Evolutionary conservation across 1,140 invertebrate species (phyloP).

Genomic region (Babylonia areolata): DNA sequence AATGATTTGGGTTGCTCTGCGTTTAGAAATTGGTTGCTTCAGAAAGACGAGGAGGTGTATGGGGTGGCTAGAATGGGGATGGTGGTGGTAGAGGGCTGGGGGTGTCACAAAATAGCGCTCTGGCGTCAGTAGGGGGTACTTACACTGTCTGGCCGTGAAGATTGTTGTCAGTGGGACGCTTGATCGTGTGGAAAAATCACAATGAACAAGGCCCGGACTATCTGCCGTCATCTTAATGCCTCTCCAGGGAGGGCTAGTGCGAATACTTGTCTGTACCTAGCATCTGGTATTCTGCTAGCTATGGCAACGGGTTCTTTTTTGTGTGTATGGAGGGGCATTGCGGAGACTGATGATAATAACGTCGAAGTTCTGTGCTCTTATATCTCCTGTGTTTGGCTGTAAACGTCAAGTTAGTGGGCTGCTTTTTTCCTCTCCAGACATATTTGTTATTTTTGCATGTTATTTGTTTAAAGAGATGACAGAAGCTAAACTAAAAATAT

Average conservation of each 20-base stretch:
- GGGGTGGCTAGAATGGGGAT: background rate
- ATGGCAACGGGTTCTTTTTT: too few relatives aligned
- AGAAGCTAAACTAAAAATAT: too few relatives aligned
- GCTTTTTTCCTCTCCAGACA: too few relatives aligned
- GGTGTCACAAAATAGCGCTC: background rate
- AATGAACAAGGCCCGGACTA: conserved; percentile 2
- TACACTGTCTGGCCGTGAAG: background rate
- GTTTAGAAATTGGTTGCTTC: too few relatives aligned
- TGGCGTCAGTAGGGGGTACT: background rate
- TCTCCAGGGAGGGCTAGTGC: background rate
- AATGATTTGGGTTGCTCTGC: too few relatives aligned
- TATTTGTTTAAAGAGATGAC: too few relatives aligned
- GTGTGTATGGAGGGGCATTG: too few relatives aligned
- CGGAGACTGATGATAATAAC: too few relatives aligned
- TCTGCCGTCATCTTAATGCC: conserved; percentile 6
- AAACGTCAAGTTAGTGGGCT: too few relatives aligned
- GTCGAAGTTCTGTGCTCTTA: too few relatives aligned
- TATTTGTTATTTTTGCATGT: too few relatives aligned
- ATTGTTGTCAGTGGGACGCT: background rate
- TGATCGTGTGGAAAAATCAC: conserved; percentile 7
- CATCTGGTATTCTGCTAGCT: background rate
- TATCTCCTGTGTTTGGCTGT: too few relatives aligned
- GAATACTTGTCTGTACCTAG: background rate
- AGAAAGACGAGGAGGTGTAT: background rate
- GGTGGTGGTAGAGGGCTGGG: background rate